Evolutionary conservation across 2,113 vertebrate species (phyloP).

Genomic region (Malurus melanocephalus): DNA sequence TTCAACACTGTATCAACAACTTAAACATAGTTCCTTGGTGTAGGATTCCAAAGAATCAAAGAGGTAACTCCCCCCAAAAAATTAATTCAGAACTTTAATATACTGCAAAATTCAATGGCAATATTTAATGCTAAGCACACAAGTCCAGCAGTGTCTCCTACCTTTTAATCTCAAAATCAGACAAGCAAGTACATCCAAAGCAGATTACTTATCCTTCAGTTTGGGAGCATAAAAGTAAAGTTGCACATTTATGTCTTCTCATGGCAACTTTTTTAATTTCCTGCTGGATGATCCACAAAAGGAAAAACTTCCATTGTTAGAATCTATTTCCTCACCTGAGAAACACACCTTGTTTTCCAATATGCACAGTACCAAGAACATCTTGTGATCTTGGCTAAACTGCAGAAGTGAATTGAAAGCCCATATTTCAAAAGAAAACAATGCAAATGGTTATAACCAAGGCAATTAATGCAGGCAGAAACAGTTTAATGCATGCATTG

Average conservation of each 20-base stretch:
- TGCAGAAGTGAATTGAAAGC: background rate
- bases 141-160: background rate
- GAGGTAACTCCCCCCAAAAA: background rate
- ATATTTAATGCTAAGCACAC: background rate
- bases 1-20: background rate
- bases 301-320: background rate
- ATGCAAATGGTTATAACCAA: background rate
- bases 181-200: background rate
- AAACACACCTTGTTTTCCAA: background rate
- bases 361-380: background rate
- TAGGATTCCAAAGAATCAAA: background rate
- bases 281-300: background rate
- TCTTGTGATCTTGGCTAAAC: background rate
- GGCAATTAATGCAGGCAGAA: conserved; percentile 1
- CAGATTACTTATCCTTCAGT: background rate
- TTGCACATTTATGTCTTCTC: background rate
- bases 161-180: background rate
- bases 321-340: background rate
- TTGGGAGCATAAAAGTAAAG: background rate
- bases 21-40: background rate
- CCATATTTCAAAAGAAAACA: background rate
- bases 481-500: background rate
- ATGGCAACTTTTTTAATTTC: background rate
- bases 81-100: background rate
- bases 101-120: background rate